Evolutionary conservation across 1,140 invertebrate genomes (phyloP).

Genomic region (Aphelenchoides avenae): DNA sequence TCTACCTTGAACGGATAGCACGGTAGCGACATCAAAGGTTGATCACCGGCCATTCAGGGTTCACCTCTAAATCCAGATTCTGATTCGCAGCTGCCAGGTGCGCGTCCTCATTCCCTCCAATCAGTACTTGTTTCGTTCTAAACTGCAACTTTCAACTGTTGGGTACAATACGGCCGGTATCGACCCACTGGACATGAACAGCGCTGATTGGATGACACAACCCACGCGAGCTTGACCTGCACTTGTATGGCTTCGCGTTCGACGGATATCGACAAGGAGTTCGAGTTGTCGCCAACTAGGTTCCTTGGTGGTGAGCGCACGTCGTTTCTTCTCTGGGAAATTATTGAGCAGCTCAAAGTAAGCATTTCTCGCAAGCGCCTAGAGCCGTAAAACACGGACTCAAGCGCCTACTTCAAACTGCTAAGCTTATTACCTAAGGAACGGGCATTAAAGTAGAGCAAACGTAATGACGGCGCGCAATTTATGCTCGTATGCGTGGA

Average conservation of each 20-base stretch:
- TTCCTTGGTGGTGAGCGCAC: slow-evolving; percentile 89
- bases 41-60: slow-evolving; percentile 81
- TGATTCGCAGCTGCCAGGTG: slow-evolving; percentile 91
- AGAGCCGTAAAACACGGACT: slow-evolving; percentile 18
- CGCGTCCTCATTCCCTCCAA: neutral
- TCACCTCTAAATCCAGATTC: slow-evolving; percentile 92
- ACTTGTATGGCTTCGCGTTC: slow-evolving; percentile 88
- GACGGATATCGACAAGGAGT: slow-evolving; percentile 88
- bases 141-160: slow-evolving; percentile 73
- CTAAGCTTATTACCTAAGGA: too few relatives aligned
- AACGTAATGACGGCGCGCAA: too few relatives aligned
- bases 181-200: slow-evolving; percentile 89
- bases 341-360: slow-evolving; percentile 82
- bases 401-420: slow-evolving; percentile 67
- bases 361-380: slow-evolving; percentile 10
- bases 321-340: slow-evolving; percentile 82
- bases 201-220: slow-evolving; percentile 72
- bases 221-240: slow-evolving; percentile 78
- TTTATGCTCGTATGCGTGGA: too few relatives aligned
- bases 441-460: too few relatives aligned
- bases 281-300: slow-evolving; percentile 92
- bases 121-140: neutral
- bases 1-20: slow-evolving; percentile 46
- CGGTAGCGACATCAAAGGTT: slow-evolving; percentile 62
- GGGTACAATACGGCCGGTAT: slow-evolving; percentile 95